phyloP scores from a whole-genome alignment of 2,888 invertebrate species.

The Amblyjoppa fuscipennis region DNA sequence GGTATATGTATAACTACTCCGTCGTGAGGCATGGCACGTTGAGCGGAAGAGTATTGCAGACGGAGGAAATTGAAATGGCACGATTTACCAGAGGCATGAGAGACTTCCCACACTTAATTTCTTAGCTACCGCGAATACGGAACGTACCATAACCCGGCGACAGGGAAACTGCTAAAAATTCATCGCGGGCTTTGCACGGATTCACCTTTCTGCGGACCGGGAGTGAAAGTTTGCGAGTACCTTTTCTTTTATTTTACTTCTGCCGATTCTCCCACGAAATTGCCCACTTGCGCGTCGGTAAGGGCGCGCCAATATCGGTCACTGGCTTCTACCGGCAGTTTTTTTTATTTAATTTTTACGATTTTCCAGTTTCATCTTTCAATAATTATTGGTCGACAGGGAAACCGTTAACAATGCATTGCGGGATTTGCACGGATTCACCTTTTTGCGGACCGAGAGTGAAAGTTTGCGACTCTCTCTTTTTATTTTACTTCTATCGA shows the following conservation, averaged over 20 bases:
- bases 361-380: too few species aligned
- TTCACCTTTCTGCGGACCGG: slow-evolving; percentile 20
- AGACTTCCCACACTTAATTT: slow-evolving; percentile 43
- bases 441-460: slow-evolving; percentile 16
- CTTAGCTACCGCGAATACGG: background rate
- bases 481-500: background rate
- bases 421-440: slow-evolving; percentile 6
- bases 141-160: background rate
- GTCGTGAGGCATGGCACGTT: slow-evolving; percentile 11
- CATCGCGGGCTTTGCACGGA: slow-evolving; percentile 15
- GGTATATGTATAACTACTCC: background rate
- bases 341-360: too few species aligned
- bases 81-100: slow-evolving; percentile 43
- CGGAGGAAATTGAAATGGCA: slow-evolving; percentile 44
- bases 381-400: background rate
- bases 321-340: too few species aligned
- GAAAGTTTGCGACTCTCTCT: slow-evolving; percentile 21
- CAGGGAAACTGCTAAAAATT: slow-evolving; percentile 30
- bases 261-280: background rate
- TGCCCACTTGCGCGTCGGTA: background rate
- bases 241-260: background rate
- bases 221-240: slow-evolving; percentile 33
- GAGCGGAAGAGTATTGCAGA: background rate
- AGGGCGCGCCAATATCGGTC: background rate
- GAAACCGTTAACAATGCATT: slow-evolving; percentile 33